Evolutionary conservation across 1,140 invertebrate genomes (phyloP).

Genomic region (Diorhabda sublineata): DNA sequence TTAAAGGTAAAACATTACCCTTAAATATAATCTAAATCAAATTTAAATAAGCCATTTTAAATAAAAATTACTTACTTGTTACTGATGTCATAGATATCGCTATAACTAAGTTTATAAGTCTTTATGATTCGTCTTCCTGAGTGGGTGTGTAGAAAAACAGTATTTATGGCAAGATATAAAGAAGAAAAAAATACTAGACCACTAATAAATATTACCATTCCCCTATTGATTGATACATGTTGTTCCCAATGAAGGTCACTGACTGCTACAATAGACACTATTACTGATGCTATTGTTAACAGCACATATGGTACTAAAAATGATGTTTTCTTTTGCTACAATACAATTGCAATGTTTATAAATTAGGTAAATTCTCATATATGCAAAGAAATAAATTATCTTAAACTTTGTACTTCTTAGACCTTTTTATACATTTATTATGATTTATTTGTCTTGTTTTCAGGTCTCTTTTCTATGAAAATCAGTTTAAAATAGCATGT

Average conservation of each 20-base stretch:
- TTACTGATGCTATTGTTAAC: conserved; percentile 25
- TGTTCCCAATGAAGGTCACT: conserved; percentile 37
- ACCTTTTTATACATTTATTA: too few species aligned
- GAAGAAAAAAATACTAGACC: conserved; percentile 62
- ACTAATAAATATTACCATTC: conserved; percentile 53
- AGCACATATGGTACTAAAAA: conserved; percentile 26
- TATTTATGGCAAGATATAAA: conserved; percentile 58
- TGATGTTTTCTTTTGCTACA: conserved; percentile 29
- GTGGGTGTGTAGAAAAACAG: conserved; percentile 54
- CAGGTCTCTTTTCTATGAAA: too few species aligned
- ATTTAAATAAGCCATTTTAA: too few species aligned
- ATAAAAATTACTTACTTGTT: conserved; percentile 59
- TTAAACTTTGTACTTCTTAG: too few species aligned
- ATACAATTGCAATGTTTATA: background rate
- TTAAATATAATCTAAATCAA: too few species aligned
- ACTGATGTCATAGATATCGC: conserved; percentile 63
- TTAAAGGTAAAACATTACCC: too few species aligned
- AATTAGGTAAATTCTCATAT: background rate
- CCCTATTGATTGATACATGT: conserved; percentile 54
- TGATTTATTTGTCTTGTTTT: too few species aligned
- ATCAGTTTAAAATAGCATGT: too few species aligned
- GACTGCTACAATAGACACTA: conserved; percentile 30
- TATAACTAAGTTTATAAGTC: conserved; percentile 57
- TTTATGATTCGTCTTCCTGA: conserved; percentile 54
- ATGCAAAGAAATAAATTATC: too few species aligned